These are phyloP conservation scores for Drosophila pectinifera DNA, from an alignment of 1,140 invertebrate species.

Conservation along the genomic window DNA sequence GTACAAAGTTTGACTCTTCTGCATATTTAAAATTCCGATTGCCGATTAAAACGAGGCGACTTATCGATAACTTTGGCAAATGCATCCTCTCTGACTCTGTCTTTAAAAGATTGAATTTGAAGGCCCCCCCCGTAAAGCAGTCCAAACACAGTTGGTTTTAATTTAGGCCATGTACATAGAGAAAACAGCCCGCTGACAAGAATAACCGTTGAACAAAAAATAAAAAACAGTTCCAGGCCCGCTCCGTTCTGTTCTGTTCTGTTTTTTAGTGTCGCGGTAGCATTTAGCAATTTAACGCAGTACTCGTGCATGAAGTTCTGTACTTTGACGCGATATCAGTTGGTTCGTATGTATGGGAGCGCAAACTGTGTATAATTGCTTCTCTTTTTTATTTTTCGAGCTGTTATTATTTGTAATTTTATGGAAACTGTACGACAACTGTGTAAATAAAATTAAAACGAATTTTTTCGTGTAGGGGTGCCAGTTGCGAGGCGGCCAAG, in stretches of 20 bases:
- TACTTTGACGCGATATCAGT: constrained; percentile 80
- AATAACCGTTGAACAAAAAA: constrained; percentile 57
- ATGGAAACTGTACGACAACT: constrained; percentile 79
- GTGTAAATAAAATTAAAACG: constrained; percentile 78
- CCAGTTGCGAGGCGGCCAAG: constrained; percentile 10
- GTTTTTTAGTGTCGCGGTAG: constrained; percentile 71
- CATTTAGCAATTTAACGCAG: constrained; percentile 81
- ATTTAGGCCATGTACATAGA: constrained; percentile 74
- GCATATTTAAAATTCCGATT: not conserved
- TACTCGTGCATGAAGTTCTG: constrained; percentile 83
- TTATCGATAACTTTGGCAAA: constrained; percentile 3
- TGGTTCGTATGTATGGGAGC: constrained; percentile 41
- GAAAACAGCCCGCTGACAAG: constrained; percentile 48
- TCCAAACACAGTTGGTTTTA: constrained; percentile 72
- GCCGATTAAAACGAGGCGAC: not conserved
- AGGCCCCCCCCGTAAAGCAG: constrained; percentile 34
- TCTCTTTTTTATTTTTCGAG: constrained; percentile 44
- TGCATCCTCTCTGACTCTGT: constrained; percentile 16
- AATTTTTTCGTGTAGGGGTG: constrained; percentile 24
- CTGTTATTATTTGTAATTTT: constrained; percentile 76
- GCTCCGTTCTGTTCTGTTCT: constrained; percentile 34
- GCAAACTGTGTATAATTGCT: constrained; percentile 64
- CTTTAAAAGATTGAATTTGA: constrained; percentile 4
- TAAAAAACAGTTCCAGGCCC: constrained; percentile 32
- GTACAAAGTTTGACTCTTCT: not conserved